Conservation (phyloP, 2,888 invertebrate species). For the Acanthosoma haemorrhoidale region DNA sequence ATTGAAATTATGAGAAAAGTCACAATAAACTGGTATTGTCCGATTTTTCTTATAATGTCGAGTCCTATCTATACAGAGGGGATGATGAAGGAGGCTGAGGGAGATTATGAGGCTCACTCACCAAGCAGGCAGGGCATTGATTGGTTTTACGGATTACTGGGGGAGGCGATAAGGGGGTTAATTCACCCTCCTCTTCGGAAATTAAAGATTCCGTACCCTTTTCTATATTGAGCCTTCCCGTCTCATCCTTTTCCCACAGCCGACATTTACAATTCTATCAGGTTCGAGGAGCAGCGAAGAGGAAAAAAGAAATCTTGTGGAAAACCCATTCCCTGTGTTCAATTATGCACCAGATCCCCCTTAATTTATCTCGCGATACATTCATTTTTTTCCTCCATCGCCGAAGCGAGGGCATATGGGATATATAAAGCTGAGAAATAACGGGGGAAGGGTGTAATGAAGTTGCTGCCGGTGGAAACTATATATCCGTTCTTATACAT, state of each 20-base stretch:
- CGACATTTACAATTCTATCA: not conserved
- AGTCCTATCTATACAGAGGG: too few relatives aligned
- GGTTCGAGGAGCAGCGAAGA: not conserved
- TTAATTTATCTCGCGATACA: not conserved
- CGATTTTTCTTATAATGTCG: too few relatives aligned
- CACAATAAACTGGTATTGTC: too few relatives aligned
- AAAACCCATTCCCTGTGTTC: not conserved
- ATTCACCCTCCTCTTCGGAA: not conserved
- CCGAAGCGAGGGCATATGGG: too few relatives aligned
- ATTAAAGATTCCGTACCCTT: conserved; percentile 5
- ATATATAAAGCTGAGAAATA: too few relatives aligned
- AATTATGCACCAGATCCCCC: not conserved
- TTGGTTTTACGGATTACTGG: conserved; percentile 1
- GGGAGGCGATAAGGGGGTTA: not conserved
- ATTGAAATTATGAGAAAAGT: too few relatives aligned
- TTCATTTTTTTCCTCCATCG: not conserved
- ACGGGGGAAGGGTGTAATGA: too few relatives aligned
- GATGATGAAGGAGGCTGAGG: not conserved
- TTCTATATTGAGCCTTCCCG: not conserved
- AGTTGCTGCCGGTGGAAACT: too few relatives aligned
- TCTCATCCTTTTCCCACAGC: too few relatives aligned
- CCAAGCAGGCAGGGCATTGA: not conserved
- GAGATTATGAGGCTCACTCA: not conserved
- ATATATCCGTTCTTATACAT: too few relatives aligned
- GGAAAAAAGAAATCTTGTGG: not conserved